Percentiles rank a stretch among this genome's conserved stretches.
phyloP scores from a whole-genome alignment of 2,797 vertebrate genomes.

The Hippocampus kuda region DNA sequence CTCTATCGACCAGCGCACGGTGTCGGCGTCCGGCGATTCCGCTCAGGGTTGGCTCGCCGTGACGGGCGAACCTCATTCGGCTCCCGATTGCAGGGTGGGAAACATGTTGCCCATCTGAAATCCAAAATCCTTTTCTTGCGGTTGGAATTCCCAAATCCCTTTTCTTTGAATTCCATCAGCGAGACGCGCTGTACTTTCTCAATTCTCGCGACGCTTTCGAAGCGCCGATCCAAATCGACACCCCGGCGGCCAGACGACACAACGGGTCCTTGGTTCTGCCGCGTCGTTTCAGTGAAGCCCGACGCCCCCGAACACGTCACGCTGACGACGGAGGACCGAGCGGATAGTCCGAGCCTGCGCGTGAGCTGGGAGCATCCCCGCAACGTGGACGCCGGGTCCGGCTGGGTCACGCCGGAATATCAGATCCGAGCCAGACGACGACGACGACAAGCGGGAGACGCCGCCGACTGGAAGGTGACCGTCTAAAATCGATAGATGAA shows the following conservation, averaged over 20 bases:
- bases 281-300: conserved; percentile 71
- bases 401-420: conserved; percentile 83
- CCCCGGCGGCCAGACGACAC: too few species aligned
- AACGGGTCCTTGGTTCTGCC: too few species aligned
- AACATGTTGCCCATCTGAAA: conserved; percentile 23
- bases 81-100: neutral
- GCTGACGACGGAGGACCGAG: conserved; percentile 56
- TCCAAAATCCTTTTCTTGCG: conserved; percentile 25
- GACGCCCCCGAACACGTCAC: conserved; percentile 74
- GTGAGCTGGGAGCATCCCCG: conserved; percentile 72
- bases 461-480: conserved; percentile 74
- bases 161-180: too few species aligned
- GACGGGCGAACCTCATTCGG: too few species aligned
- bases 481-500: neutral
- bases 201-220: too few species aligned
- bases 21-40: neutral
- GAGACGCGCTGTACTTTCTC: too few species aligned
- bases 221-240: neutral
- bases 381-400: conserved; percentile 67
- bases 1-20: too few species aligned
- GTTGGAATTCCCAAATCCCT: too few species aligned
- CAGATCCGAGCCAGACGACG: conserved; percentile 69
- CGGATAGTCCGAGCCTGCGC: conserved; percentile 60
- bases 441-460: conserved; percentile 34
- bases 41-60: conserved; percentile 17